Base-by-base conservation (phyloP, 2,797 vertebrate genomes). In the Cynodonichthys magdalenae region DNA sequence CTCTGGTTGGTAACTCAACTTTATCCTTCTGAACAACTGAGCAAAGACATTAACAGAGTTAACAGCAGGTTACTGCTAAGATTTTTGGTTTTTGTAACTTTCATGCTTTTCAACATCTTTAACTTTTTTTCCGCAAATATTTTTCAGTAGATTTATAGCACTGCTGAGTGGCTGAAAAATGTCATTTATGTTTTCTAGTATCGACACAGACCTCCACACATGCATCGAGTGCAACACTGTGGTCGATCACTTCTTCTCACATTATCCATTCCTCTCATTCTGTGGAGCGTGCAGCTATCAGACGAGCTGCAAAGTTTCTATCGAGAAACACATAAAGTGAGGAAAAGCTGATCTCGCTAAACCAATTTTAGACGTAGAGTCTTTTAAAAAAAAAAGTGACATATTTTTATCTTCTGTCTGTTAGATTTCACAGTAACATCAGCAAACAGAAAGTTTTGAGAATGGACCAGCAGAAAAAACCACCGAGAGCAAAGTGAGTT, bases 281-380 rank as follows among this genome's bases (percentile, higher is more conserved):
- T 99, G 98, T 68, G 95, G 94, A 47, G 92, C 96, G 1, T 99
- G 98, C 93, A 95, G 93, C 85, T 99, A 97, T 83, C 93, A 93
- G 66, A 98, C 97, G 47, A 96, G 95, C 83, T 99, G 97, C 90
- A 96, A 95, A 89, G 94, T 95, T 80, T 93, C 97, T 48, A 97
- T 97, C 53, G 95, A 94, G 62, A 96, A 96, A 83, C 98, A 99
- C 71, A 96, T 96, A 89, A 94, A 93, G 98, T 99, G 85, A 93
- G 70, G 34, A 9, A 51, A 34, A 15, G 15, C 46, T 4, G 0
- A 7, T 34, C 28, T 64, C 36, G 12, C 11, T 0, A 28, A 44
- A 28, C 17, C 12, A 2, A 6, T 58, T 41, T 59, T 28, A 62
- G 0, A 1, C 24, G 24, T 19, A 4, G 2, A 0, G 15, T 44